Evolutionary conservation across 2,888 invertebrate genomes (phyloP), one percentile per base, ranked within the genome.

Genomic region (Limnephilus lunatus): DNA sequence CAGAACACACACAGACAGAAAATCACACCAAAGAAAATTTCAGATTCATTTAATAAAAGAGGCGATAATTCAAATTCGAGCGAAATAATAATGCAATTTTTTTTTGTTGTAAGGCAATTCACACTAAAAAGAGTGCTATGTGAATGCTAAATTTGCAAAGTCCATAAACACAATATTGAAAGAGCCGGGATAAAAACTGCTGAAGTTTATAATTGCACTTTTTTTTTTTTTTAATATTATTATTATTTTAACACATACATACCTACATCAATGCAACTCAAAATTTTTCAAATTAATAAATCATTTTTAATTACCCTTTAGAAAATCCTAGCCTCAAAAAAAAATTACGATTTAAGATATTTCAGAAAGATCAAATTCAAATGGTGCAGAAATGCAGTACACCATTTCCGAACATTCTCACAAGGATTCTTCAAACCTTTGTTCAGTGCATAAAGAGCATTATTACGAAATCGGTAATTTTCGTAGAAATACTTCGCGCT

Each of bases 391-490:
- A 68, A 68, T 9, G 25, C 25, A 25, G 68, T 68, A 68, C 68
- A 68, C 68, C n/a, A 48, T 30, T 86, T 44, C 5, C 48, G n/a
- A 86, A 86, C 11, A 19, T 30, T 30, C 86, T 48, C 82, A 32
- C 31, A 32, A 15, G 82, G 32, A 32, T 44, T 86, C 30, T 7
- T 30, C 83, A 32, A 83, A 32, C 83, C 39, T 83, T 83, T 83
- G 83, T 83, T 39, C 83, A 83, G 35, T 83, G 83, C 83, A 83
- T 83, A 83, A 83, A 83, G 35, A 83, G 35, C 2, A 32, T 68
- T 68, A 68, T 83, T 15, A n/a, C 9, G 35, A 83, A 19, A 83
- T 39, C 83, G 83, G 32, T n/a, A 83, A 83, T 39, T 32, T 83
- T 83, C 82, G 31, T 31, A 82, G 82, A 82, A 82, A 32, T 68